Base-by-base conservation (phyloP, 2,113 vertebrate genomes). In the Turdus rufiventris region DNA sequence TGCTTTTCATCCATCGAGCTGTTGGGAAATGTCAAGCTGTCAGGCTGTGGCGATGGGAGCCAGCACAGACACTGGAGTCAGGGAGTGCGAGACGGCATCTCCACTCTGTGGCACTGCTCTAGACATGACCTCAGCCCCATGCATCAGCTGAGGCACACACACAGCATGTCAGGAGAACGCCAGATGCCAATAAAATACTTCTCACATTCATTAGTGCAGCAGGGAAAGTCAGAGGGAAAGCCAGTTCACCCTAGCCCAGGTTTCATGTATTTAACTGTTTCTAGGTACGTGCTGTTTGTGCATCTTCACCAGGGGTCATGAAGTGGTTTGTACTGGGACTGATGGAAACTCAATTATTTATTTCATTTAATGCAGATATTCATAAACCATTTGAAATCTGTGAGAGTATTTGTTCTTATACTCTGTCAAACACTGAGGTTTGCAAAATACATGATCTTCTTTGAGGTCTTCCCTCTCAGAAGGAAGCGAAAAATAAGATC, bases 201-300 rank as follows among this genome's bases (percentile, higher is more conserved):
- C 34, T 75, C 23, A 31, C 4, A 2, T 54, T 85, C 43, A 25
- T 0, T 31, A 54, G 21, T 26, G 18, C 1, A 8, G 17, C 34
- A 38, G 8, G 6, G 18, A 38, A 36, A 73, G 74, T 50, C 0
- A 0, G 38, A 58, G 62, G 8, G 28, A 68, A 61, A n/a, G 26
- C 36, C 40, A 42, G 25, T 13, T 88, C 14, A 40, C 19, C 29
- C 3, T 11, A 53, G 20, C 29, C 18, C 18, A 10, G 20, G 13
- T 67, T 86, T 88, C 56, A 31, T 31, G 28, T 47, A 1, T 31
- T 63, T 40, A 50, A 14, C 29, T 54, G 26, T 29, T 18, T 62
- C 40, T 29, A 14, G 15, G 16, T 29, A 21, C 0, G 0, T 33
- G 66, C 23, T 91, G 25, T 68, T 58, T 79, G 25, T 65, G 7